Evolutionary conservation across 2,888 invertebrate genomes (phyloP), one percentile per base, ranked within the genome.

Genomic region (Notodonta ziczac): DNA sequence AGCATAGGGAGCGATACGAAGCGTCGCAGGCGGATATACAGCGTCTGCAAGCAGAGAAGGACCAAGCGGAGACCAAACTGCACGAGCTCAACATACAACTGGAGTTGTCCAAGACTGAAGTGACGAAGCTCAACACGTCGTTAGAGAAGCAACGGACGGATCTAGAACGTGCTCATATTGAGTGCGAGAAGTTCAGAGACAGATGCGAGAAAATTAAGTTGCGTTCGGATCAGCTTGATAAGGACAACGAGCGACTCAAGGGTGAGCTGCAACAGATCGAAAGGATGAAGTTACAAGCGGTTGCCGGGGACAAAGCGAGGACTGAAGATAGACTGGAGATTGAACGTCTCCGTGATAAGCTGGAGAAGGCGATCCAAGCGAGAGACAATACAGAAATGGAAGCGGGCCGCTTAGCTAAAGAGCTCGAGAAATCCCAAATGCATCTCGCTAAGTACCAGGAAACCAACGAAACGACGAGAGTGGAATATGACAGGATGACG

Each of bases 131-230:
- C 24, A 94, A 95, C 70, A 95, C 95, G 51, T 95, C 95, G 51
- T 96, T 98, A 85, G 98, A 98, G 76, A 97, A 97, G 82, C 97
- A 97, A 84, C 94, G 97, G 51, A 93, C 95, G 69, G 97, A 98
- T 78, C 94, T 97, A 77, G 98, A 97, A 86, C 94, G 97, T 55
- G 96, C 97, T 72, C 96, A 97, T 81, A 97, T 98, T 84, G 98
- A 98, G 90, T 96, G 97, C 76, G 98, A 98, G 84, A 98, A 98
- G 91, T 95, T 97, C 68, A 95, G 97, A 75, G 98, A 98, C 79
- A 95, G 97, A 68, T 96, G 97, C 84, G 98, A 98, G 82, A 97
- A 97, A 90, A 90, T 97, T n/a, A 96, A 96, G 78, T 85, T 95
- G 61, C 95, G 96, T 70, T 94, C 95, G 59, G 96, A 96, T 61